Evolutionary conservation across 2,113 vertebrate genomes (phyloP).

Genomic region (Eulemur macaco): DNA sequence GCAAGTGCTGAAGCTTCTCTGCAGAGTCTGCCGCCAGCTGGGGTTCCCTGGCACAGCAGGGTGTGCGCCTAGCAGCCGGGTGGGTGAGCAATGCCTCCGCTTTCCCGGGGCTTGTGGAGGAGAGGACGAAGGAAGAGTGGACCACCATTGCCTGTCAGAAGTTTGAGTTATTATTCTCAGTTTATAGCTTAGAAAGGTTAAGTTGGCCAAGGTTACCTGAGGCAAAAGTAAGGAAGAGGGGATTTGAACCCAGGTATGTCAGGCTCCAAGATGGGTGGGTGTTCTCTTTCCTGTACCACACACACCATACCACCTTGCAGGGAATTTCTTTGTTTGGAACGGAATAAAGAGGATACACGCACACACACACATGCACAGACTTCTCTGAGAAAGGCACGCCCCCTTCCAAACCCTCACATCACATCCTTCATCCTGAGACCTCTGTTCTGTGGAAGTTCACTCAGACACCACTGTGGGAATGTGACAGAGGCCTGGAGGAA

Average conservation of each 20-base stretch:
- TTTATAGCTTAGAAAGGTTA: neutral
- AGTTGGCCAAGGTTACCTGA: neutral
- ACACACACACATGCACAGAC: neutral
- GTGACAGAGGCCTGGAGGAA: neutral
- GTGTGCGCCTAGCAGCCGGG: neutral
- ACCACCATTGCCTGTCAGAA: neutral
- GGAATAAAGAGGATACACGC: neutral
- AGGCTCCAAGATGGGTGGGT: neutral
- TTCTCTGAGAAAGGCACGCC: neutral
- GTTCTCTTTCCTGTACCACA: neutral
- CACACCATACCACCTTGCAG: neutral
- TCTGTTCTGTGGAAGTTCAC: neutral
- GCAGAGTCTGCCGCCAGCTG: neutral
- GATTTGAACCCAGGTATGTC: neutral
- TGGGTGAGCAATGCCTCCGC: too few relatives aligned
- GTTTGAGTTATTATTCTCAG: neutral
- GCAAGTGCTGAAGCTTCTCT: neutral
- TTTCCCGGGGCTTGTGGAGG: neutral
- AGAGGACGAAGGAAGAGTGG: neutral
- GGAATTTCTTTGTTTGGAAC: neutral
- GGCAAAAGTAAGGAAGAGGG: neutral
- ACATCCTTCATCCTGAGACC: neutral
- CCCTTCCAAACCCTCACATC: neutral
- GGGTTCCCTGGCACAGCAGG: accelerated
- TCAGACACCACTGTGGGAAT: neutral